Evolutionary conservation across 1,140 invertebrate species (phyloP).

Genomic region (Euschistus heros): DNA sequence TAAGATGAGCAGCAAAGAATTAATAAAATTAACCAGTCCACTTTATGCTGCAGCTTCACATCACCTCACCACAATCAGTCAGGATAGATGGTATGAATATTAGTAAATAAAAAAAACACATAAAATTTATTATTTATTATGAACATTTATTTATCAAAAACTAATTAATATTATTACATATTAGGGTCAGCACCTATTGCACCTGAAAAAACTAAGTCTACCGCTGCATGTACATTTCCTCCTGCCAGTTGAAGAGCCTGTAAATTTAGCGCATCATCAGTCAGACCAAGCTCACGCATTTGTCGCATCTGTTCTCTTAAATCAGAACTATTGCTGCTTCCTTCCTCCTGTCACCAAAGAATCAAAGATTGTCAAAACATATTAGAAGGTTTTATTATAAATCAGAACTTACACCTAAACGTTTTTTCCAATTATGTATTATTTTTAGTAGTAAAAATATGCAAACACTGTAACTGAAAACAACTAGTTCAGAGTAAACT

Average conservation of each 20-base stretch:
- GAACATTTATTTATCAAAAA: too few relatives aligned
- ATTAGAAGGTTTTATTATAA: too few relatives aligned
- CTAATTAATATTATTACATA: neutral
- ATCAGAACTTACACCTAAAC: too few relatives aligned
- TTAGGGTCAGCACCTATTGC: slow-evolving; percentile 30
- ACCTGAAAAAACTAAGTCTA: slow-evolving; percentile 61
- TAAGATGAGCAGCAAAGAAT: too few relatives aligned
- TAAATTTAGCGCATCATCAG: slow-evolving; percentile 72
- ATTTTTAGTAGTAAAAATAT: too few relatives aligned
- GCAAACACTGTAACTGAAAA: too few relatives aligned
- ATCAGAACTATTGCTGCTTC: neutral
- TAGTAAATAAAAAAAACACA: neutral
- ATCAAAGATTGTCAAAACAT: too few relatives aligned
- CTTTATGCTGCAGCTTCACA: too few relatives aligned
- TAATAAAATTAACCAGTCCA: too few relatives aligned
- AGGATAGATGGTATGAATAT: neutral
- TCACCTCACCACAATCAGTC: neutral
- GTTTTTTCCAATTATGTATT: too few relatives aligned
- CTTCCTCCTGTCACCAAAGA: neutral
- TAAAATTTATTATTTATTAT: neutral
- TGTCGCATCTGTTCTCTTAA: slow-evolving; percentile 57
- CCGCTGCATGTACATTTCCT: slow-evolving; percentile 78
- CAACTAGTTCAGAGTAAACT: too few relatives aligned
- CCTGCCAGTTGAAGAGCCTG: slow-evolving; percentile 68
- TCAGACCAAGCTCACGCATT: slow-evolving; percentile 77